Percentiles rank a stretch among this genome's conserved stretches.
These are phyloP conservation scores for Entomobrya proxima DNA, from an alignment of 2,888 invertebrate species.

Conservation along the genomic window DNA sequence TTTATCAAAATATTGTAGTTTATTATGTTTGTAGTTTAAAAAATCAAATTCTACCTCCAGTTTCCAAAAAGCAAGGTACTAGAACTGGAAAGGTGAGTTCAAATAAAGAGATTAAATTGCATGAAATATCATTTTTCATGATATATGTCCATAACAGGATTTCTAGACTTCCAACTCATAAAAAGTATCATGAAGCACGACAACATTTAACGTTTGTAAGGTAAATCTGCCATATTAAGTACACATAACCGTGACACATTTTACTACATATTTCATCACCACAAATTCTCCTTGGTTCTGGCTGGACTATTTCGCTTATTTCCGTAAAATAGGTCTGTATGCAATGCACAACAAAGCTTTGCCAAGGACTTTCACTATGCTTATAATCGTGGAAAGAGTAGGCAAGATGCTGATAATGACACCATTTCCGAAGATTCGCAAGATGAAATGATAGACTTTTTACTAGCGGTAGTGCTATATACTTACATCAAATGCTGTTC, in stretches of 20 bases:
- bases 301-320: too few relatives aligned
- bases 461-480: constrained; percentile 47
- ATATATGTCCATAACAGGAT: not conserved
- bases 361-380: constrained; percentile 66
- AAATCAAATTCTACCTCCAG: too few relatives aligned
- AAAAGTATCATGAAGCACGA: not conserved
- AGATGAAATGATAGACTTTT: constrained; percentile 60
- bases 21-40: too few relatives aligned
- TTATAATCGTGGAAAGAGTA: constrained; percentile 20
- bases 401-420: not conserved
- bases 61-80: not conserved
- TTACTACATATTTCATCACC: too few relatives aligned
- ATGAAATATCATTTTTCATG: too few relatives aligned
- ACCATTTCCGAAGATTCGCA: constrained; percentile 40
- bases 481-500: too few relatives aligned
- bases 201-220: not conserved
- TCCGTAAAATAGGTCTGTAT: constrained; percentile 57
- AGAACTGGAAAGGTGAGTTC: not conserved
- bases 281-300: too few relatives aligned
- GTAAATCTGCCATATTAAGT: not conserved
- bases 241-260: too few relatives aligned
- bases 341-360: constrained; percentile 67
- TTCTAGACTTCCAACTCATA: not conserved
- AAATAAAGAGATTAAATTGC: too few relatives aligned
- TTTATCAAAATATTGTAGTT: too few relatives aligned